phyloP scores from a whole-genome alignment of 2,113 vertebrate species.

The Tauraco erythrolophus region DNA sequence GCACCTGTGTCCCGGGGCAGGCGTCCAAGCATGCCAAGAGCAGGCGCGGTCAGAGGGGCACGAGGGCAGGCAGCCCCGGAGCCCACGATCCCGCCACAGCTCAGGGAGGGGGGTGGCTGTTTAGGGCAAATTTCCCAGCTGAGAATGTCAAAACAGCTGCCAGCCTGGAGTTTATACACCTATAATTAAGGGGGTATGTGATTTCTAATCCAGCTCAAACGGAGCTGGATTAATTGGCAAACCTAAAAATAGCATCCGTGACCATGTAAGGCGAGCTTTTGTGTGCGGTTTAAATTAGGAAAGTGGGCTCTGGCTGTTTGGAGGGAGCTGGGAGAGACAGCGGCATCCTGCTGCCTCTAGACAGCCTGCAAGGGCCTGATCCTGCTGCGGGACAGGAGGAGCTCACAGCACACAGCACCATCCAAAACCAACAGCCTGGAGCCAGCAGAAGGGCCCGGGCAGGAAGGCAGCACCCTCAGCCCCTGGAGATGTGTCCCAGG shows the following conservation, averaged over 20 bases:
- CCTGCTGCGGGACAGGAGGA: neutral
- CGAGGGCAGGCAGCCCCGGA: neutral
- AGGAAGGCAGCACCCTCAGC: neutral
- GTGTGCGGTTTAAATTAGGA: constrained; percentile 29
- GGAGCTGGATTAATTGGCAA: constrained; percentile 71
- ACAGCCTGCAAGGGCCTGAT: neutral
- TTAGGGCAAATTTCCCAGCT: constrained; percentile 69
- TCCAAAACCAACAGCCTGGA: neutral
- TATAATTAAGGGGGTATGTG: constrained; percentile 73
- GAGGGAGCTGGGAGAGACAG: neutral
- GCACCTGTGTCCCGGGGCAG: constrained; percentile 70
- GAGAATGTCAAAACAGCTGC: constrained; percentile 73
- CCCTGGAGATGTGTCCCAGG: neutral
- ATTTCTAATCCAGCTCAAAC: constrained; percentile 72
- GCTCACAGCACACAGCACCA: fast-evolving
- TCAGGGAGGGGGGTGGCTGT: constrained; percentile 13
- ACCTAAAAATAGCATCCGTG: constrained; percentile 61
- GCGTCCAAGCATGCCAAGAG: constrained; percentile 14
- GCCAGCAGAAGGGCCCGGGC: neutral
- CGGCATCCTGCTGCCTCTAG: neutral
- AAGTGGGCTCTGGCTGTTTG: constrained; percentile 20
- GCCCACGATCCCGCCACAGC: neutral
- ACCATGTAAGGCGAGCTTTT: constrained; percentile 68
- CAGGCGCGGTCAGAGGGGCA: constrained; percentile 61
- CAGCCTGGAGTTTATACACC: constrained; percentile 67